Percentiles rank a stretch among this genome's conserved stretches.
These are phyloP conservation scores for Galaxias olidus DNA, from an alignment of 2,797 vertebrate genomes.

Conservation along the genomic window DNA sequence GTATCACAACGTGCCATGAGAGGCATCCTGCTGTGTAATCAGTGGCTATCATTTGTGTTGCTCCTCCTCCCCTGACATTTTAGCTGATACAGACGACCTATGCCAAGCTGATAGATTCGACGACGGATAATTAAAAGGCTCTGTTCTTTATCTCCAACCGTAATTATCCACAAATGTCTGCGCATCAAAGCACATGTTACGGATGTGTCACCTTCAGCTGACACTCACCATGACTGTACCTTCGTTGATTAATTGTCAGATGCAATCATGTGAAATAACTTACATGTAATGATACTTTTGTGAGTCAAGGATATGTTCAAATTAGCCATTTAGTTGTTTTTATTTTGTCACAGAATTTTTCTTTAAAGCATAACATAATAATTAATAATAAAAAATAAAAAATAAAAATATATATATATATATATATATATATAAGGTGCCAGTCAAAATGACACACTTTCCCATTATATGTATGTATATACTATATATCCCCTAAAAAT, in stretches of 20 bases:
- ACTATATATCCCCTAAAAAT: too few relatives aligned
- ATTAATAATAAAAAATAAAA: too few relatives aligned
- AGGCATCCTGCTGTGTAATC: slow-evolving; percentile 7
- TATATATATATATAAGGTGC: too few relatives aligned
- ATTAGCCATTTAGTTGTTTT: too few relatives aligned
- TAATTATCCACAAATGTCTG: slow-evolving; percentile 15
- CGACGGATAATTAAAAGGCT: slow-evolving; percentile 16
- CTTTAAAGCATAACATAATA: too few relatives aligned
- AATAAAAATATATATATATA: too few relatives aligned
- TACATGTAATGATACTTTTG: too few relatives aligned
- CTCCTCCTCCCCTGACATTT: slow-evolving; percentile 14
- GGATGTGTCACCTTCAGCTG: neutral
- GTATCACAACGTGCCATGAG: neutral
- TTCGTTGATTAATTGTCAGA: neutral
- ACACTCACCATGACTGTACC: neutral
- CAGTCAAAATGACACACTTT: too few relatives aligned
- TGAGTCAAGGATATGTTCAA: too few relatives aligned
- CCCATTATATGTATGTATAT: too few relatives aligned
- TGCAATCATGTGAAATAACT: too few relatives aligned
- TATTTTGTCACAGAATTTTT: too few relatives aligned
- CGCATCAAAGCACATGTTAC: slow-evolving; percentile 7
- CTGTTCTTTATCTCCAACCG: slow-evolving; percentile 4
- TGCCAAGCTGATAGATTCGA: slow-evolving; percentile 15
- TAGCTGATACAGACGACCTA: neutral
- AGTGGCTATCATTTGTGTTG: slow-evolving; percentile 7